phyloP scores from a whole-genome alignment of 2,113 vertebrate genomes.

The Tonatia bakeri region DNA sequence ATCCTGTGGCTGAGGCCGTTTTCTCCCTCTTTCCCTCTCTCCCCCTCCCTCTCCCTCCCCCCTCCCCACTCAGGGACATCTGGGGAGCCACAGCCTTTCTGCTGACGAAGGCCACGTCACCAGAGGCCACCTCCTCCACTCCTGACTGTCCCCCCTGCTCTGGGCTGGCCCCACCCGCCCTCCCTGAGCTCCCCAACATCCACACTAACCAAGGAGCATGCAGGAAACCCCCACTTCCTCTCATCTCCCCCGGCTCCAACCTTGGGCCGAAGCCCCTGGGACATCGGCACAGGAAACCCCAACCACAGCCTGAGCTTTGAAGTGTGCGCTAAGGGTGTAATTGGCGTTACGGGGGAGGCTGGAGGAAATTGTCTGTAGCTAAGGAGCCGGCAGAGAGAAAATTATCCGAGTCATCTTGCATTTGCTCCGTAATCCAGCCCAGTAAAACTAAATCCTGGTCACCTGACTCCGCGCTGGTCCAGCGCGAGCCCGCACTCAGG shows the following conservation, averaged over 20 bases:
- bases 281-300: constrained; percentile 5
- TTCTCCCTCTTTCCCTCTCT: not conserved
- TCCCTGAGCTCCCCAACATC: not conserved
- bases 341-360: constrained; percentile 49
- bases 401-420: constrained; percentile 46
- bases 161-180: not conserved
- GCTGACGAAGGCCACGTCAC: not conserved
- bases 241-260: constrained; percentile 12
- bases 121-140: not conserved
- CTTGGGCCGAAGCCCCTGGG: constrained; percentile 24
- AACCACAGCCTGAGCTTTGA: constrained; percentile 45
- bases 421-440: constrained; percentile 44
- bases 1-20: not conserved
- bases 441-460: constrained; percentile 44
- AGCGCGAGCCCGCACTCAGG: not conserved
- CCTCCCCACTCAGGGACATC: not conserved
- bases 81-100: not conserved
- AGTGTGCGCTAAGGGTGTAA: constrained; percentile 40
- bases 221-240: not conserved
- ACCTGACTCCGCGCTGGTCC: not conserved
- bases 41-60: too few species aligned
- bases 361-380: constrained; percentile 42
- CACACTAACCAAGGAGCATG: not conserved
- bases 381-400: constrained; percentile 56
- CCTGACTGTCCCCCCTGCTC: not conserved